Conservation (phyloP, 2,888 invertebrate genomes). For the Nysson spinosus region DNA sequence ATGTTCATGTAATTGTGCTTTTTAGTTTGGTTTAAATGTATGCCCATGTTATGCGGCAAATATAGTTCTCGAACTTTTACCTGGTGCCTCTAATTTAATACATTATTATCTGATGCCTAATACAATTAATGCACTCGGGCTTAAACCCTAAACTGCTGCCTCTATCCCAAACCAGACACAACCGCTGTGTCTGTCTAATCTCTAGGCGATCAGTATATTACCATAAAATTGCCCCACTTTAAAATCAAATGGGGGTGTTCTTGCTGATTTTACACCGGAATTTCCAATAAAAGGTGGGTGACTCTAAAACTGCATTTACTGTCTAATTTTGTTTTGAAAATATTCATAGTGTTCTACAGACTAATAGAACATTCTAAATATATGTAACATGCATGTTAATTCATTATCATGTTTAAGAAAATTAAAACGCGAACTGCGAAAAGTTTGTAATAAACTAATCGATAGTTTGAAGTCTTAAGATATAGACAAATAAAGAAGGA, state of each 20-base stretch:
- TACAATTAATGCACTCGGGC: constrained; percentile 70
- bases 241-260: constrained; percentile 63
- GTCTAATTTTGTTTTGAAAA: constrained; percentile 41
- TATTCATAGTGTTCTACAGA: no score
- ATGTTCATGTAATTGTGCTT: no score
- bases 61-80: constrained; percentile 26
- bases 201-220: constrained; percentile 68
- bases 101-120: constrained; percentile 58
- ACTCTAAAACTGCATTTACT: constrained; percentile 56
- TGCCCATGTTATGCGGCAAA: constrained; percentile 10
- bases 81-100: constrained; percentile 55
- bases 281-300: constrained; percentile 70
- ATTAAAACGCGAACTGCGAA: no score
- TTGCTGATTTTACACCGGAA: constrained; percentile 68
- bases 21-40: constrained; percentile 16
- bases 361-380: no score
- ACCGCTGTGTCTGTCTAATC: constrained; percentile 75
- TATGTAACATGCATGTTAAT: no score
- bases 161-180: constrained; percentile 72
- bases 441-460: no score
- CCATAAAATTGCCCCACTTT: constrained; percentile 62
- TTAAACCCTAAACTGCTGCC: constrained; percentile 74
- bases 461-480: no score
- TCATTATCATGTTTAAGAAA: no score
- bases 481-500: no score